Evolutionary conservation across 2,888 invertebrate species (phyloP), one percentile per base, ranked within the genome.

Genomic region (Drosophila differens): DNA sequence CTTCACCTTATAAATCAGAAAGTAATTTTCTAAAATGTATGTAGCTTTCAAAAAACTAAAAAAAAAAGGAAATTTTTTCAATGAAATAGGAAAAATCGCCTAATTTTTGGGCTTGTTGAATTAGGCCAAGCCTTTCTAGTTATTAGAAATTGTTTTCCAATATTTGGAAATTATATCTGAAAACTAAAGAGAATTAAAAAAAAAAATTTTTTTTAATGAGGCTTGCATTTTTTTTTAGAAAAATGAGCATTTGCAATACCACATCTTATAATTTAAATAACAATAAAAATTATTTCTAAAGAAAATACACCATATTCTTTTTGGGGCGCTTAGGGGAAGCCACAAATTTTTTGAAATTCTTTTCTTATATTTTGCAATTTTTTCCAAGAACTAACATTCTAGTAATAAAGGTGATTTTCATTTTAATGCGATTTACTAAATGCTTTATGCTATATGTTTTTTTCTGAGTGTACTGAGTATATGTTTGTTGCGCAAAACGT

Each of bases 401-500:
- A 47, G 44, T 22, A 22, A 41, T 22, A 14, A 22, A 6, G 1
- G 44, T 7, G 3, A 22, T 47, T 47, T 47, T 47, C 0, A 7
- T 4, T 44, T 14, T 7, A 47, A 14, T 7, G 14, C 14, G 7
- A 22, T 3, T 7, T 22, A 7, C 14, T 14, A 22, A 41, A 41
- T 28, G 16, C 6, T 16, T 6, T 30, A 30, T 7, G 28, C 14
- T 35, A 35, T 4, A 14, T 12, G 12, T 39, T 16, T 47, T 47
- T 47, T 47, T 25, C 16, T 16, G 16, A 28, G 47, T 47, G 25
- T 47, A 25, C 25, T 47, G 47, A 47, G 16, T 47, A 47, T 16
- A 22, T 25, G 74, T 79, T 70, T 79, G 60, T 81, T 79, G 82
- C 63, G 79, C 72, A 62, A 51, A 55, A 57, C 54, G 66, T 62